Evolutionary conservation across 1,140 invertebrate genomes (phyloP), one percentile per base, ranked within the genome.

Genomic region (Chionoecetes opilio): DNA sequence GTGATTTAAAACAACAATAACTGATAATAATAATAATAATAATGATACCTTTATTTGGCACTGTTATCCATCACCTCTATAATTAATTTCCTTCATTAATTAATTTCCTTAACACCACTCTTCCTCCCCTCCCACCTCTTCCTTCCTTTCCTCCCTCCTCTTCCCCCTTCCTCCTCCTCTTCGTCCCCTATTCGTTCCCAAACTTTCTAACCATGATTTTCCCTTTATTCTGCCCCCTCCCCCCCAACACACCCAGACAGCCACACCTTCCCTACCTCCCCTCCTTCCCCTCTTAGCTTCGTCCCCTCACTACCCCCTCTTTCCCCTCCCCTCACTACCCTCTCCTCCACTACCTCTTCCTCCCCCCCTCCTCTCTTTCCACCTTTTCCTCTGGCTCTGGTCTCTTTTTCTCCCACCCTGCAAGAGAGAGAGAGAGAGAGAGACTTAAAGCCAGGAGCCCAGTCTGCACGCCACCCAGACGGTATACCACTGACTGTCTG

Each of bases 321-420:
- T 26, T 75, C 63, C 63, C 8, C 11, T 75, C 63, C 63, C 21
- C 63, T 6, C 63, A 0, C 63, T 26, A 1, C 11, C n/a, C 63
- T 21, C 0, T 26, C 63, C 63, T n/a, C 63, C 53, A 21, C 53
- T 21, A 3, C 21, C n/a, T 75, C 63, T n/a, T n/a, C 63, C 63
- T 75, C 63, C 63, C 63, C n/a, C 63, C 11, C 63, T 21, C 21
- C 63, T 75, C 63, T 75, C 63, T 75, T 75, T 26, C 63, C 63
- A 75, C 63, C 63, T 75, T 75, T 75, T 75, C 63, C 63, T 75
- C 63, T 75, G 63, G 21, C 63, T n/a, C n/a, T 3, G 63, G 63
- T 75, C 63, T 75, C 63, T 75, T 75, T 75, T 75, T 75, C n/a
- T n/a, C 63, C 63, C 63, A 75, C 63, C 63, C 63, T 75, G 63